Evolutionary conservation across 92 coral and sea anemone genomes (phyloP), one percentile per base, ranked within the genome.

Genomic region (Zoanthus gigantus): DNA sequence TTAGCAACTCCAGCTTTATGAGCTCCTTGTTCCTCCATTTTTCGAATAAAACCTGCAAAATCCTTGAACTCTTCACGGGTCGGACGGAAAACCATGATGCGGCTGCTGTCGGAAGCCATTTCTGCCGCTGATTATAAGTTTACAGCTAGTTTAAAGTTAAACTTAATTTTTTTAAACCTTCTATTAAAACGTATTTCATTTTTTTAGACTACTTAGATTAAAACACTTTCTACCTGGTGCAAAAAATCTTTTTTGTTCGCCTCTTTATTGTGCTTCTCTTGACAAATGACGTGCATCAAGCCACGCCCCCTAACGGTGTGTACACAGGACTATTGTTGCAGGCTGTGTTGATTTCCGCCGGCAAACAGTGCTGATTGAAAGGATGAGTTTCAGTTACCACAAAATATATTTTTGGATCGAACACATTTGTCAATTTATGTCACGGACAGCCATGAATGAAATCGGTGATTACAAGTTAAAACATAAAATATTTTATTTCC

Each of bases 41-140:
- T 96, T 11, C 94, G 94, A 77, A 97, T 92, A 91, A 84, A 97
- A 6, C 92, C 94, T 5, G 98, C 91, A 76, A 97, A 97, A 87
- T 97, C 90, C 30, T 95, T 80, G 90, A 97, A 97, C 90, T 97
- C 99, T 9, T 94, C 90, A 30, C 92, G 89, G 17, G 97, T 95
- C 47, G 99, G 99, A 84, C 98, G 97, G 89, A 97, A 97, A 52
- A 97, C 97, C 98, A 95, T 97, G 57, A 97, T 94, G 69, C 94
- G 90, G 68, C 72, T 91, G 72, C 94, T 92, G 45, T 95, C 96
- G 78, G 90, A 89, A 86, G 95, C 91, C 99, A 97, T 96, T 68
- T 69, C 28, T 84, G 71, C 42, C 30, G 67, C 30, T 31, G 78
- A 30, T 71, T 16, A 37, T 52, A 44, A 17, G 17, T 34, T 69